Base-by-base conservation (phyloP, 2,888 invertebrate species). In the Dromius quadrimaculatus region DNA sequence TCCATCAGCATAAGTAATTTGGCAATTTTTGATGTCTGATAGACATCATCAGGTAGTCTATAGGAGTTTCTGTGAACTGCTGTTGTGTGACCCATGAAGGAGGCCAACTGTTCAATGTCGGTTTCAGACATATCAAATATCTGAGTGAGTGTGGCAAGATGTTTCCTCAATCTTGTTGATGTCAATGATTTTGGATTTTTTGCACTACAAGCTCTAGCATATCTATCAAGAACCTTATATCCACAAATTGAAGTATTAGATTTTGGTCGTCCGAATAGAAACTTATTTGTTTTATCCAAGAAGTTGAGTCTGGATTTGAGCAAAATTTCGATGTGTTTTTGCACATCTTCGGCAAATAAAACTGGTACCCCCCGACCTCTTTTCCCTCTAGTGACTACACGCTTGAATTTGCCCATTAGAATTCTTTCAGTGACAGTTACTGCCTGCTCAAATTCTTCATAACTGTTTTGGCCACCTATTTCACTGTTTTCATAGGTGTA, bases 61-160 rank as follows among this genome's bases (percentile, higher is more conserved):
- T 76, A 75, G 5, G 41, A 61, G 1, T 45, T 50, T 66, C 59
- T 74, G 59, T 76, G 75, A 4, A 73, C 70, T 9, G 61, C 71
- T 20, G 71, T 9, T 8, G 74, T 73, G 32, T 76, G 76, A 0
- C 77, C 76, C 76, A 77, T 76, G 72, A 76, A 76, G 1, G 68
- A 71, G 6, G 77, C 73, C 17, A 76, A 41, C 61, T 77, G 75
- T 54, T 76, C 77, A 2, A 77, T 63, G 41, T 76, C 77, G 22
- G 50, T 74, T 1, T 74, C 74, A 3, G 72, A 36, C 74, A 76
- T 73, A 38, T 74, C 74, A 66, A 77, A 75, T 15, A 76, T n/a
- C 72, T 77, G 76, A 3, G 75, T 74, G 50, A 77, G 61, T 1
- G 77, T 77, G 1, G 76, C 76, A 20, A 78, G 65, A 61, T 76